phyloP scores from a whole-genome alignment of 2,113 vertebrate species.

The Nycticryphes semicollaris region DNA sequence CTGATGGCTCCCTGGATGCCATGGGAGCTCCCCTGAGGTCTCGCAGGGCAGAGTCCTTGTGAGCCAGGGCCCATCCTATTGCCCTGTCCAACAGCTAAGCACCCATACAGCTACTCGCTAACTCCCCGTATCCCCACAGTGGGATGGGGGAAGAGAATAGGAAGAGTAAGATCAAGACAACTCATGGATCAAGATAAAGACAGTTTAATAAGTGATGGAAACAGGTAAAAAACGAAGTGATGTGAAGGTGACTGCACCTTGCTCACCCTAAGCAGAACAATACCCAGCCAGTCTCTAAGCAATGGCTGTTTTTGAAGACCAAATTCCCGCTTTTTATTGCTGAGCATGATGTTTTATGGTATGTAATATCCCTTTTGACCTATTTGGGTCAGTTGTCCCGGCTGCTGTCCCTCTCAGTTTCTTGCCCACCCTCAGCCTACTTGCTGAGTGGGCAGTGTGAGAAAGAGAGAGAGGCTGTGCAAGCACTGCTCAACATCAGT shows the following conservation, averaged over 20 bases:
- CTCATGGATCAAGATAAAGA: background rate
- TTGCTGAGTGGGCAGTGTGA: background rate
- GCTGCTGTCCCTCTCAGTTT: accelerated
- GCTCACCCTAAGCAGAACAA: accelerated
- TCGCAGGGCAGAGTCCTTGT: background rate
- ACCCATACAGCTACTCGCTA: accelerated
- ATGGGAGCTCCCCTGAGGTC: accelerated
- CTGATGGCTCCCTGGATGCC: background rate
- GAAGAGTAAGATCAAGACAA: background rate
- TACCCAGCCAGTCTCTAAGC: background rate
- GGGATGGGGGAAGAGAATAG: background rate
- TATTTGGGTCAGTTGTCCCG: background rate
- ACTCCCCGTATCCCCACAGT: accelerated
- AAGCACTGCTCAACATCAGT: background rate
- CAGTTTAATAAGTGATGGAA: background rate
- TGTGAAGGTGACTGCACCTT: accelerated
- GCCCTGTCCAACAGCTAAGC: background rate
- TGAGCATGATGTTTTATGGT: background rate
- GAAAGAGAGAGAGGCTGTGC: background rate
- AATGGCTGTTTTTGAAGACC: background rate
- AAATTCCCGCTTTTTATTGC: background rate
- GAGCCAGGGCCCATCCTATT: background rate
- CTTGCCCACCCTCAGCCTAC: background rate
- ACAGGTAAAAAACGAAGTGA: background rate
- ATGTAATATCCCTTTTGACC: accelerated